phyloP scores from a whole-genome alignment of 2,888 invertebrate genomes.

The Stramonita haemastoma region DNA sequence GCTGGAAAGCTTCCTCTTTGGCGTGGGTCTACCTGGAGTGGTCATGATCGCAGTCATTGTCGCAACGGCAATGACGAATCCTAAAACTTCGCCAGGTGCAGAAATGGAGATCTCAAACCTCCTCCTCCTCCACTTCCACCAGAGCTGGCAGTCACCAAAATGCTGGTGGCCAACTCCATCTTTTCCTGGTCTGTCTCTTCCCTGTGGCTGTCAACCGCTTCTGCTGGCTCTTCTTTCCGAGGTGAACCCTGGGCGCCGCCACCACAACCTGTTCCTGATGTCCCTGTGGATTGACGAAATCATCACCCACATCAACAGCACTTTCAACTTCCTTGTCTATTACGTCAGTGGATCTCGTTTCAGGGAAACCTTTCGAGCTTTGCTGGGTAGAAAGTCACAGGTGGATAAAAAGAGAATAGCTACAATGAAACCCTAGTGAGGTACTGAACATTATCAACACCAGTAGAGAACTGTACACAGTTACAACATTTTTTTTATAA shows the following conservation, averaged over 20 bases:
- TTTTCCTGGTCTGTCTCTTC: neutral
- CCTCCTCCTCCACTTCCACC: neutral
- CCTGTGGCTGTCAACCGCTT: neutral
- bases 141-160: conserved; percentile 17
- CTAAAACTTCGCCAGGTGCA: neutral
- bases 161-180: conserved; percentile 11
- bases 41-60: neutral
- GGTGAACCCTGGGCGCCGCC: neutral
- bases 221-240: conserved; percentile 21
- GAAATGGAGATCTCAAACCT: neutral
- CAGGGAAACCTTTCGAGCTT: neutral
- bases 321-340: conserved; percentile 22
- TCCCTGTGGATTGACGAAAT: neutral
- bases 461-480: too few species aligned
- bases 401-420: too few species aligned
- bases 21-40: neutral
- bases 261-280: neutral
- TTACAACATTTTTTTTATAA: too few species aligned
- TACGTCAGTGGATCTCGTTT: conserved; percentile 11
- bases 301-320: neutral
- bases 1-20: conserved; percentile 1
- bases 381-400: neutral
- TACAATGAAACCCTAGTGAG: too few species aligned
- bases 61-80: conserved; percentile 1
- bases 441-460: too few species aligned